Conservation (phyloP, 1,140 invertebrate species). For the Mamestra configurata region DNA sequence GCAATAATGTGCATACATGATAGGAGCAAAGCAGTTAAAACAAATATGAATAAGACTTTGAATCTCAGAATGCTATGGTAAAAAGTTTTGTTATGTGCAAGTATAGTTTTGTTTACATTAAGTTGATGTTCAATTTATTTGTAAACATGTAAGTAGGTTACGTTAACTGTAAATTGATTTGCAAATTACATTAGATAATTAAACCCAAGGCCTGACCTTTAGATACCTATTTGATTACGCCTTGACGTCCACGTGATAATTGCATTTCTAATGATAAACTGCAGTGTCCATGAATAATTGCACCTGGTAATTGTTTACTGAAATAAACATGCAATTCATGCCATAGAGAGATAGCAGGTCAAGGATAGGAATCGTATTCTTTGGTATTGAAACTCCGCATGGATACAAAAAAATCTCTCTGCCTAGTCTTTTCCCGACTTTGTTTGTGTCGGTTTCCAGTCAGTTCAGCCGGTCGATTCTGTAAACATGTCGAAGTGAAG, state of each 20-base stretch:
- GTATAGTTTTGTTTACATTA: neutral
- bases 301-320: neutral
- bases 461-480: no score
- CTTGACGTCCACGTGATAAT: neutral
- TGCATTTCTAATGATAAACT: neutral
- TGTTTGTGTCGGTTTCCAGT: no score
- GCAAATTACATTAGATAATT: neutral
- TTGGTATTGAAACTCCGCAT: no score
- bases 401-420: no score
- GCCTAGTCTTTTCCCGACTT: no score
- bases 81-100: no score
- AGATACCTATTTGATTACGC: neutral
- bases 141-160: neutral
- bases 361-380: no score
- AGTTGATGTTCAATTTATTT: neutral
- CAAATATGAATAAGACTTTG: no score
- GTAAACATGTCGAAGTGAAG: no score
- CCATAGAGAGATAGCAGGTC: neutral
- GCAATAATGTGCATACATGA: no score
- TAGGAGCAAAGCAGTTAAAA: no score
- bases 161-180: constrained; percentile 1
- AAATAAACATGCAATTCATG: neutral
- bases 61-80: no score
- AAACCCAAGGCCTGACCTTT: neutral
- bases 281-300: neutral